phyloP scores from a whole-genome alignment of 2,113 vertebrate genomes.

The Himantopus leucocephalus region DNA sequence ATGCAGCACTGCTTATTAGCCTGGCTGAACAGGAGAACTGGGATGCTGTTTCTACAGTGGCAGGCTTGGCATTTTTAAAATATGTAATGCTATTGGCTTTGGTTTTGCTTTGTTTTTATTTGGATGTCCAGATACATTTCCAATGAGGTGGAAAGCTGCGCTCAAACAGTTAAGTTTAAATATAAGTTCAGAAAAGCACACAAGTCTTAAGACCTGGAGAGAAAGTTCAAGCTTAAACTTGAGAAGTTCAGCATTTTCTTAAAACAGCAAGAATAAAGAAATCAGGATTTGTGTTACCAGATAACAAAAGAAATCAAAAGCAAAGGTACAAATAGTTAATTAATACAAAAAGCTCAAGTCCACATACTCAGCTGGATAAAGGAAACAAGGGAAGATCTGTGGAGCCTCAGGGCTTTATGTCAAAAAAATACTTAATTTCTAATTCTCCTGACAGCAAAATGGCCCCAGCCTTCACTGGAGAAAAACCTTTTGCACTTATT shows the following conservation, averaged over 20 bases:
- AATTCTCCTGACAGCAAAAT: not conserved
- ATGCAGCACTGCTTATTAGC: not conserved
- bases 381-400: not conserved
- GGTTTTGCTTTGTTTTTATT: not conserved
- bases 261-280: not conserved
- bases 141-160: not conserved
- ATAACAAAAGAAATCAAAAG: not conserved
- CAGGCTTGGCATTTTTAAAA: not conserved
- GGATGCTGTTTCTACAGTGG: not conserved
- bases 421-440: not conserved
- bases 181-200: not conserved
- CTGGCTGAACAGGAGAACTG: not conserved
- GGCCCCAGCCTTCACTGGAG: not conserved
- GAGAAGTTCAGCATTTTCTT: not conserved
- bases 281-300: not conserved
- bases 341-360: not conserved
- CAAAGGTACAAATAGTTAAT: not conserved
- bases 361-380: not conserved
- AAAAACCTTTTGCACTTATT: not conserved
- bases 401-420: not conserved
- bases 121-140: not conserved
- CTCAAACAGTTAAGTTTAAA: not conserved
- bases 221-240: not conserved
- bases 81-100: not conserved
- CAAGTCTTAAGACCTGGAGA: not conserved